Conservation (phyloP, 2,113 vertebrate species). For the Dermatemys mawii region DNA sequence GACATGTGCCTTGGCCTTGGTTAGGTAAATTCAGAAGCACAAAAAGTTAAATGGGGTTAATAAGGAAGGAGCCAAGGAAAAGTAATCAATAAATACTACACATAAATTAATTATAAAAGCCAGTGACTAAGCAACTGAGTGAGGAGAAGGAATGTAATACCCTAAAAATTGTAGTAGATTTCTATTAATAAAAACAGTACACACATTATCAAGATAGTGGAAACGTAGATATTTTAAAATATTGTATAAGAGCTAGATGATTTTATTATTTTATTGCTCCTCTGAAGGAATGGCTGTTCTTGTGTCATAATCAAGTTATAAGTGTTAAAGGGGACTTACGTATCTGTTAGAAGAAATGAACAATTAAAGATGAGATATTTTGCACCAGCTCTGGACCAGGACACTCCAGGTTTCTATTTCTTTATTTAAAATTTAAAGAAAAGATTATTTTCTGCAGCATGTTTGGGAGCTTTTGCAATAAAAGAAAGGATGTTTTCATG, state of each 20-base stretch:
- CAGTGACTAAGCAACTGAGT: neutral
- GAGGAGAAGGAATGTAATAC: neutral
- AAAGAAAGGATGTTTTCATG: neutral
- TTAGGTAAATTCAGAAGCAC: constrained; percentile 7
- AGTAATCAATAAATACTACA: constrained; percentile 21
- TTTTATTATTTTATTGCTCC: neutral
- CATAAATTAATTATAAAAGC: constrained; percentile 9
- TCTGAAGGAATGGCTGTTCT: neutral
- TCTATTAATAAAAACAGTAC: neutral
- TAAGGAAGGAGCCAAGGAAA: constrained; percentile 11
- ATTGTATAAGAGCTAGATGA: neutral
- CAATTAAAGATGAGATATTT: neutral
- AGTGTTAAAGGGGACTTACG: neutral
- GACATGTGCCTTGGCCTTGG: neutral
- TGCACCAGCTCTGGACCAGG: neutral
- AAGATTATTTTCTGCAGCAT: neutral
- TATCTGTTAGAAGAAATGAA: neutral
- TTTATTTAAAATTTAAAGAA: neutral
- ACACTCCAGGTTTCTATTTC: neutral
- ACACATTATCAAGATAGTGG: neutral
- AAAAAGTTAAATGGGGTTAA: constrained; percentile 20
- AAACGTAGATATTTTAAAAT: neutral
- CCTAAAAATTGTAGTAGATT: neutral
- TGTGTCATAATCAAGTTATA: neutral
- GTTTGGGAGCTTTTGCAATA: neutral